Conservation (phyloP, 2,888 invertebrate genomes). For the Pantelozetes paolii region DNA sequence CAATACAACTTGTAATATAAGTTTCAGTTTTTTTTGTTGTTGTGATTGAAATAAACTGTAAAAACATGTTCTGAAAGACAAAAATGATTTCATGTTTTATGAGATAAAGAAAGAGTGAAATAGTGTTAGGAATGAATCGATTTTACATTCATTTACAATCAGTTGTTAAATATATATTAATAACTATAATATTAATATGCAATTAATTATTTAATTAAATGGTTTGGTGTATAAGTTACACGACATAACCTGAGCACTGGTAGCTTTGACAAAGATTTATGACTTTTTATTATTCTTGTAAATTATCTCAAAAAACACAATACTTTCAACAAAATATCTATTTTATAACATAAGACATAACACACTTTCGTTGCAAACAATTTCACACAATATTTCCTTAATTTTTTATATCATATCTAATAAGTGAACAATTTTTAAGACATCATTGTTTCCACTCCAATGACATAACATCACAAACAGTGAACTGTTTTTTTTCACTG, state of each 20-base stretch:
- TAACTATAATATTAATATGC: not conserved
- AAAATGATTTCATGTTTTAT: not conserved
- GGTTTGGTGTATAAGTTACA: too few relatives aligned
- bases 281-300: too few relatives aligned
- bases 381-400: not conserved
- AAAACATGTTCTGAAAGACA: too few relatives aligned
- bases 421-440: not conserved
- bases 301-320: too few relatives aligned
- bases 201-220: constrained; percentile 5
- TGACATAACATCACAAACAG: not conserved
- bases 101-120: not conserved
- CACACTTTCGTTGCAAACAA: too few relatives aligned
- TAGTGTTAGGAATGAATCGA: not conserved
- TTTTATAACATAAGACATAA: too few relatives aligned
- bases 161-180: not conserved
- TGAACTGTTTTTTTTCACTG: not conserved
- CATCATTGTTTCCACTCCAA: not conserved
- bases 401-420: not conserved
- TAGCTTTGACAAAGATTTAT: too few relatives aligned
- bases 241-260: too few relatives aligned
- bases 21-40: too few relatives aligned
- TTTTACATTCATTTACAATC: not conserved
- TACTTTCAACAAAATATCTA: too few relatives aligned
- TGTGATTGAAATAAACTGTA: too few relatives aligned
- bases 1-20: too few relatives aligned